Evolutionary conservation across 1,140 invertebrate species (phyloP), one percentile per base, ranked within the genome.

Genomic region (Zophobas morio): DNA sequence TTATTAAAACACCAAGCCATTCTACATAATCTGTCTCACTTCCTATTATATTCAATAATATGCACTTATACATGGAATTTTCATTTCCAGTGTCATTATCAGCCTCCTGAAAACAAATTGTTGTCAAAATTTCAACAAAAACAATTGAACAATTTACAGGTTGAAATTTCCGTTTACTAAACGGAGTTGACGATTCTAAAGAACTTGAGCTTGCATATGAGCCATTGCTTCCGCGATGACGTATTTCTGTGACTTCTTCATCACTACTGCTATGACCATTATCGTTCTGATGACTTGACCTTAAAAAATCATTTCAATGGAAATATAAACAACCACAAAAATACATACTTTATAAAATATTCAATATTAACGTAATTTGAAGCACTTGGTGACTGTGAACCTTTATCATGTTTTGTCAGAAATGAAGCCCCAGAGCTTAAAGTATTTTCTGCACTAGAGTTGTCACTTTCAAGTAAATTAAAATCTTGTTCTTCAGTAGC

Each of bases 351-450:
- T 84, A 96, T 91, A 82, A 96, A 96, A 86, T 95, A 96, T 85
- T 96, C 94, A 87, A 96, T 96, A 86, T 96, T 96, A 84, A 96
- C 94, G 87, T 96, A 96, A 87, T 96, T 96, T 77, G 93, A 93
- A 70, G 91, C 91, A 79, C 92, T 91, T 37, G 93, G 92, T 49
- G 92, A 92, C 85, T 95, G 93, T 37, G 93, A 74, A n/a, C 54
- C 72, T 74, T 57, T 74, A 35, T 71, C 42, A 6, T 42, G 93
- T 82, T 93, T 91, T 33, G 75, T 77, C 35, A 86, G 85, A 80
- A 91, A 82, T 54, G 90, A 92, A 82, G 90, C 92, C 33, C 90
- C 88, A 42, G 88, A 90, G 76, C 89, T 90, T 34, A 90, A 91
- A 3, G 88, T 87, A 79, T 90, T 88, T 77, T 92, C 90, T 49